Conservation (phyloP, 2,113 vertebrate species). For the Centrocercus urophasianus region DNA sequence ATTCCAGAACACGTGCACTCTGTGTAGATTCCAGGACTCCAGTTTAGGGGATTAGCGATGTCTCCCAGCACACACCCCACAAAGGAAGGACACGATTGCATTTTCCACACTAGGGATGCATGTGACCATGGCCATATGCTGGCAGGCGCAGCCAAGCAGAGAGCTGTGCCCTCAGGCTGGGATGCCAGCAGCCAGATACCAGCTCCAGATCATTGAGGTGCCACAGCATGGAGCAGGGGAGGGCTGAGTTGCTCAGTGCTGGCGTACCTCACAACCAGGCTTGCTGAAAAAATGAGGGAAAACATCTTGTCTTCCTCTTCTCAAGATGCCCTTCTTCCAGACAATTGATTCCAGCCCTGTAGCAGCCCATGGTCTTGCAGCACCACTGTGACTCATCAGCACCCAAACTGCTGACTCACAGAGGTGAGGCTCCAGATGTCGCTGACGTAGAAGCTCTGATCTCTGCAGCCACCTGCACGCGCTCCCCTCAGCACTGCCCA, state of each 20-base stretch:
- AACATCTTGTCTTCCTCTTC: neutral
- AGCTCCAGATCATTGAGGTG: neutral
- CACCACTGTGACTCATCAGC: neutral
- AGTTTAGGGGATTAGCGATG: neutral
- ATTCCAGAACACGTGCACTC: neutral
- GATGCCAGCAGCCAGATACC: too few species aligned
- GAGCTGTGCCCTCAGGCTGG: rapidly evolving
- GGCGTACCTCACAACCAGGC: neutral
- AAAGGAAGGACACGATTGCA: neutral
- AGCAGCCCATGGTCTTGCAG: neutral
- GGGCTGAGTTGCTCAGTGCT: neutral
- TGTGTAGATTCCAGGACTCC: rapidly evolving
- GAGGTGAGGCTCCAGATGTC: neutral
- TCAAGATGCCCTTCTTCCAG: neutral
- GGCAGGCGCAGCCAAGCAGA: neutral
- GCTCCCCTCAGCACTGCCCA: rapidly evolving
- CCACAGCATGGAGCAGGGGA: neutral
- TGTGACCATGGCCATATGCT: rapidly evolving
- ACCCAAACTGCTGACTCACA: conserved; percentile 22
- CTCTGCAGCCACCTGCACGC: neutral
- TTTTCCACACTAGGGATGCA: neutral
- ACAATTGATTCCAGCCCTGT: neutral
- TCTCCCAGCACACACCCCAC: rapidly evolving
- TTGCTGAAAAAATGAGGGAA: neutral
- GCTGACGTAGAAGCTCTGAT: neutral